Percentiles rank a stretch among this genome's conserved stretches.
Conservation (phyloP, 2,113 vertebrate species). For the Zosterops pallidus region DNA sequence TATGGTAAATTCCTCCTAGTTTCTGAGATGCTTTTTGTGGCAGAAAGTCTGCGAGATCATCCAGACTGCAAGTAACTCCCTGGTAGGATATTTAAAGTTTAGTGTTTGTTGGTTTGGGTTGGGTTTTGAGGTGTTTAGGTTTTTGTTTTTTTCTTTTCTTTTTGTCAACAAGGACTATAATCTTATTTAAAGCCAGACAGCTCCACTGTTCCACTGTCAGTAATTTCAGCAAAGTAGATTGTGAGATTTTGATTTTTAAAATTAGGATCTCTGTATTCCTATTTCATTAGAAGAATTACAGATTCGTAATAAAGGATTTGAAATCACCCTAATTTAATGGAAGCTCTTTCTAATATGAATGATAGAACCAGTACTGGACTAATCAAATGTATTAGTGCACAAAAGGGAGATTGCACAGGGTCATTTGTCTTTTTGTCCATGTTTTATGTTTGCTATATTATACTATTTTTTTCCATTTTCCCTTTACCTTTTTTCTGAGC, state of each 20-base stretch:
- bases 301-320: slow-evolving; percentile 33
- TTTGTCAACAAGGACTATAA: neutral
- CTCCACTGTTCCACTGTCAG: neutral
- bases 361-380: slow-evolving; percentile 28
- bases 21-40: slow-evolving; percentile 5
- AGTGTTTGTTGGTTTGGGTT: neutral
- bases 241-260: slow-evolving; percentile 26
- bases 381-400: slow-evolving; percentile 48
- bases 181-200: neutral
- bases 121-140: neutral
- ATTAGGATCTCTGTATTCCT: slow-evolving; percentile 22
- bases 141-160: neutral
- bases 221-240: slow-evolving; percentile 35
- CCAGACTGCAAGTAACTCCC: neutral
- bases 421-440: slow-evolving; percentile 29
- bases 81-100: neutral
- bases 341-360: slow-evolving; percentile 15
- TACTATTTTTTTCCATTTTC: neutral
- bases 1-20: neutral
- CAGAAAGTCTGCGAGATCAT: neutral
- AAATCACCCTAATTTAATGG: slow-evolving; percentile 61
- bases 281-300: slow-evolving; percentile 44
- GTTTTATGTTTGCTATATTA: slow-evolving; percentile 19
- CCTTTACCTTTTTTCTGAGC: neutral
- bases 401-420: slow-evolving; percentile 27